Conservation (phyloP, 2,797 vertebrate genomes). For the Sparus aurata region DNA sequence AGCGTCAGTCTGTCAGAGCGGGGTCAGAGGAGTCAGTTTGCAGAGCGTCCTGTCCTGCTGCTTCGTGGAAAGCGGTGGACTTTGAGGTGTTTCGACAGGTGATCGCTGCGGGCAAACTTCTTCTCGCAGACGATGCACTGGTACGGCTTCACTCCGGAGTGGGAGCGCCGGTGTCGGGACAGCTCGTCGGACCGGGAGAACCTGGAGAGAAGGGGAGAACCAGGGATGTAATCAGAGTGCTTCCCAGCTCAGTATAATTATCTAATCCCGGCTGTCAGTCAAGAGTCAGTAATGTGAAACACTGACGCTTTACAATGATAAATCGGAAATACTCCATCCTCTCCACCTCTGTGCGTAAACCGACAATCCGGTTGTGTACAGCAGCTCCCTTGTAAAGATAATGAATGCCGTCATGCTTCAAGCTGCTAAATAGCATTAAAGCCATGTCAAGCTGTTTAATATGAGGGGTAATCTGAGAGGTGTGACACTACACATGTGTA, state of each 20-base stretch:
- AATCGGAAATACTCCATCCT: not conserved
- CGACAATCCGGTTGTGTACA: not conserved
- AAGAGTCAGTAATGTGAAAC: not conserved
- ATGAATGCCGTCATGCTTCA: conserved; percentile 28
- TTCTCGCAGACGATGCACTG: conserved; percentile 96
- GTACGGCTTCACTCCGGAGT: conserved; percentile 96
- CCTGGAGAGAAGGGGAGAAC: conserved; percentile 75
- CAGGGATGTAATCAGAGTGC: conserved; percentile 5
- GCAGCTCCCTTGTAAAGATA: conserved; percentile 6
- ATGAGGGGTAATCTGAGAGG: conserved; percentile 60
- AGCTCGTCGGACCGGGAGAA: conserved; percentile 96
- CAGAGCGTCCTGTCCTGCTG: conserved; percentile 89
- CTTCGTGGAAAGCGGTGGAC: conserved; percentile 96
- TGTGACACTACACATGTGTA: conserved; percentile 47
- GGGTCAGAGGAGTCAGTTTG: conserved; percentile 87
- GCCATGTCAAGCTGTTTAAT: conserved; percentile 38
- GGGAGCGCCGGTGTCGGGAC: conserved; percentile 94
- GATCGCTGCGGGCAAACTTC: conserved; percentile 97
- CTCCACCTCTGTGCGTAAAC: not conserved
- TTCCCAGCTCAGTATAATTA: not conserved
- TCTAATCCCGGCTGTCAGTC: not conserved
- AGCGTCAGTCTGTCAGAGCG: conserved; percentile 62
- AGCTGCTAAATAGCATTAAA: conserved; percentile 36
- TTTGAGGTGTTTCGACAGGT: conserved; percentile 98
- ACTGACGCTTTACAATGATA: not conserved